Evolutionary conservation across 2,888 invertebrate genomes (phyloP), one percentile per base, ranked within the genome.

Genomic region (Trachelus tabidus): DNA sequence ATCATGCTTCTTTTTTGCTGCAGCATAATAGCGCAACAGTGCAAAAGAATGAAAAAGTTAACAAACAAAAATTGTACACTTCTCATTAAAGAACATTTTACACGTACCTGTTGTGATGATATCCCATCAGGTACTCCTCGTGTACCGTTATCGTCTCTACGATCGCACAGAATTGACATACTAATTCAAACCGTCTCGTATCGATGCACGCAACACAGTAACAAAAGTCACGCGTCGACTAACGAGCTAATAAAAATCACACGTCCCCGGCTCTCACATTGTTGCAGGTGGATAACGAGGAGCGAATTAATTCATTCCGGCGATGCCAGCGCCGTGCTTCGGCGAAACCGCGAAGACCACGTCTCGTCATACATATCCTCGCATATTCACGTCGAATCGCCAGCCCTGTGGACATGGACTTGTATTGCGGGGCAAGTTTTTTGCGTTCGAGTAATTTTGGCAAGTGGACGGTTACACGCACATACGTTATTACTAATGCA

Each of bases 391-490:
- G 71, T 71, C 33, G 71, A 71, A 34, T 23, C 31, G 71, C 9
- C 33, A 71, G 33, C 6, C 4, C 31, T 71, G 71, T 23, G 31
- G 71, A 56, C 71, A 34, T 34, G 71, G 33, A 9, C 33, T 33
- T 23, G 31, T 31, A 71, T 15, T 23, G 30, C 74, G 75, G 81
- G 79, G 75, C 87, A 85, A 86, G 83, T 87, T 87, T 87, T 87
- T 87, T 83, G 78, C 81, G 82, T 81, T 79, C 79, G 78, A 79
- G 79, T 86, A 83, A 86, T 84, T 87, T 87, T 79, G 83, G 73
- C 79, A 75, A 71, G 80, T 35, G 76, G 73, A 40, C n/a, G 76
- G 77, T 68, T 31, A 37, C 79, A 77, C 71, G 77, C 76, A 74
- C 77, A 78, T 79, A 73, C 73, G 37, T 56, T 76, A 77, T 79